phyloP scores from a whole-genome alignment of 2,888 invertebrate genomes.

The Pseudanteris insignis region DNA sequence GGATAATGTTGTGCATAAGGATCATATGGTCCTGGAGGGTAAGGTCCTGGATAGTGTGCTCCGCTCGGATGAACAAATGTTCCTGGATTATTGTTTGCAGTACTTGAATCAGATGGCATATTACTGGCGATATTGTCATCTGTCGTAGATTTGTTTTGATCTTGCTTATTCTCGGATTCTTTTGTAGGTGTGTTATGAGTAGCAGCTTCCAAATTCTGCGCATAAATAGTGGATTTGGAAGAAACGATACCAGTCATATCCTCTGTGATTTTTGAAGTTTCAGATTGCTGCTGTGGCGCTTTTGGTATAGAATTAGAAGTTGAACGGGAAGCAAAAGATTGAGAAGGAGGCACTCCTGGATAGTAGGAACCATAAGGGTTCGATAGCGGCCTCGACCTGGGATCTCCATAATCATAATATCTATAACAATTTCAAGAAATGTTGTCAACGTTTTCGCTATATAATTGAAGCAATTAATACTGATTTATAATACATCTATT shows the following conservation, averaged over 20 bases:
- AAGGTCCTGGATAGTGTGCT: slow-evolving; percentile 59
- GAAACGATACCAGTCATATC: background rate
- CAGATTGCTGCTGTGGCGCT: slow-evolving; percentile 26
- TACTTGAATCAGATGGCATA: slow-evolving; percentile 49
- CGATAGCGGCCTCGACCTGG: slow-evolving; percentile 51
- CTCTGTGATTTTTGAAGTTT: slow-evolving; percentile 43
- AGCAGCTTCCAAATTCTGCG: slow-evolving; percentile 7
- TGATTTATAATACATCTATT: too few species aligned
- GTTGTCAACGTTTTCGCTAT: too few species aligned
- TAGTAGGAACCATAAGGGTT: slow-evolving; percentile 61
- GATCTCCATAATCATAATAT: slow-evolving; percentile 62
- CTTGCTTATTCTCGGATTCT: slow-evolving; percentile 9
- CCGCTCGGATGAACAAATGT: slow-evolving; percentile 61
- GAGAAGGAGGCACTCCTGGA: slow-evolving; percentile 54
- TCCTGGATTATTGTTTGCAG: slow-evolving; percentile 55
- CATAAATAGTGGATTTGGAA: slow-evolving; percentile 9
- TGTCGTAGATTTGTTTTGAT: slow-evolving; percentile 12
- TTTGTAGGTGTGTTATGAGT: slow-evolving; percentile 25
- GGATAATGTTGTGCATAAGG: slow-evolving; percentile 64
- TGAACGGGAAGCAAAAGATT: slow-evolving; percentile 49
- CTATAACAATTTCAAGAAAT: too few species aligned
- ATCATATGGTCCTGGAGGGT: slow-evolving; percentile 63
- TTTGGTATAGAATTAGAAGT: slow-evolving; percentile 47
- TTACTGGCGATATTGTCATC: slow-evolving; percentile 23
- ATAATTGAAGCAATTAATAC: too few species aligned